A percentile compares a stretch with the other conserved stretches of the same genome.
Conservation (phyloP, 2,888 invertebrate genomes). For the Merodon equestris region DNA sequence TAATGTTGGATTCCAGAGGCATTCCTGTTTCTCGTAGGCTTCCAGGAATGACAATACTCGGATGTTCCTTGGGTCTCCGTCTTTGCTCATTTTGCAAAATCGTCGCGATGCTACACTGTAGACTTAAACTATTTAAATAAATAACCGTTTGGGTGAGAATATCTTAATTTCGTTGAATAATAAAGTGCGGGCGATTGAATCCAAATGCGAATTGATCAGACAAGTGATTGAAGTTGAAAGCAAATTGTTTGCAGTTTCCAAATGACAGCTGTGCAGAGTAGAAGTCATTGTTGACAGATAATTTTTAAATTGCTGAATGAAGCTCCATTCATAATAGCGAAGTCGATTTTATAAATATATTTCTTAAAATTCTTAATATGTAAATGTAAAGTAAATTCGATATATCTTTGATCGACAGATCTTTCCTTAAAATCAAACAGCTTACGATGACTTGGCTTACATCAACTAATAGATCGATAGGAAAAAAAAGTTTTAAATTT, state of each 20-base stretch:
- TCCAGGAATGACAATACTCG: conserved; percentile 74
- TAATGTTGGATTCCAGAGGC: conserved; percentile 74
- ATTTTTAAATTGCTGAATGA: no score
- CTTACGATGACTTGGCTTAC: no score
- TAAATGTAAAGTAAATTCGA: no score
- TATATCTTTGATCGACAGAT: no score
- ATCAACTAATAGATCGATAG: no score
- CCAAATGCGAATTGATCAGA: conserved; percentile 28
- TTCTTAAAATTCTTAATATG: no score
- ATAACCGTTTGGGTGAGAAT: conserved; percentile 26
- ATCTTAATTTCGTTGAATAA: conserved; percentile 53
- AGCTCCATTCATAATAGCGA: no score
- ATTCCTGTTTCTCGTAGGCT: conserved; percentile 74
- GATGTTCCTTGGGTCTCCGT: conserved; percentile 73
- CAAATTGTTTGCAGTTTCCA: neutral
- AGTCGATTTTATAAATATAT: no score
- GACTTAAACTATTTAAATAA: conserved; percentile 23
- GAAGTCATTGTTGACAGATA: neutral
- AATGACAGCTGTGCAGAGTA: neutral
- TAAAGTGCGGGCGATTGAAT: conserved; percentile 47
- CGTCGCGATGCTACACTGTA: neutral
- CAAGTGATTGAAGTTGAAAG: conserved; percentile 57
- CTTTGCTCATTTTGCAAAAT: conserved; percentile 70
- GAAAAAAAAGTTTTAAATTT: no score
- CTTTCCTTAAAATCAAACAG: no score